Percentiles rank a stretch among this genome's conserved stretches.
Conservation (phyloP, 1,140 invertebrate species). For the Muscidifurax raptorellus region DNA sequence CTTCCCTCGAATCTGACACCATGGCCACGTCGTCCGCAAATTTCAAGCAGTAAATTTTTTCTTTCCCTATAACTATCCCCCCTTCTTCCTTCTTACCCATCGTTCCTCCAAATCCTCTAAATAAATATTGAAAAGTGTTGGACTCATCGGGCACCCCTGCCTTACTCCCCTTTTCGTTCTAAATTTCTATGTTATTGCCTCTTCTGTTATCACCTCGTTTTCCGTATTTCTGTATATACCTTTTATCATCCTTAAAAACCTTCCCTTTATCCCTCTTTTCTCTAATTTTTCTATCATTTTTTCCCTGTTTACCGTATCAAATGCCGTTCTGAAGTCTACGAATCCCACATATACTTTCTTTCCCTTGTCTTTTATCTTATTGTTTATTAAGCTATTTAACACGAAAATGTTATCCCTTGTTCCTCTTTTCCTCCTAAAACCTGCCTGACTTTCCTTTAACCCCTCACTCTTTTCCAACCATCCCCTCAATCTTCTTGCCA, state of each 20-base stretch:
- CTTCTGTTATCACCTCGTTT: constrained; percentile 29
- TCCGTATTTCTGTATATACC: too few species aligned
- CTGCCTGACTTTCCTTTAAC: constrained; percentile 47
- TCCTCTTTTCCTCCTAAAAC: constrained; percentile 47
- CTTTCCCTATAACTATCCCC: constrained; percentile 35
- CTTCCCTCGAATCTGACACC: constrained; percentile 3
- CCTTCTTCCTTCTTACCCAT: constrained; percentile 8
- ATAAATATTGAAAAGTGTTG: too few species aligned
- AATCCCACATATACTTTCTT: constrained; percentile 21
- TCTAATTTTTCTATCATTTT: too few species aligned
- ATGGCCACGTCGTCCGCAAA: constrained; percentile 44
- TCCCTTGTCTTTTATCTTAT: constrained; percentile 28
- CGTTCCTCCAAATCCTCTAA: constrained; percentile 42
- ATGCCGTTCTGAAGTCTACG: too few species aligned
- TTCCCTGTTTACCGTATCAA: too few species aligned
- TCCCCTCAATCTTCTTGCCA: constrained; percentile 46
- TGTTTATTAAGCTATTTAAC: constrained; percentile 41
- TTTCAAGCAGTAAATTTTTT: constrained; percentile 20
- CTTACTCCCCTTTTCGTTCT: constrained; percentile 4
- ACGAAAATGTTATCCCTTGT: constrained; percentile 49
- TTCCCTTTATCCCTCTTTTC: too few species aligned
- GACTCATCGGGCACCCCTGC: too few species aligned
- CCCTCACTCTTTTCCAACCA: constrained; percentile 42
- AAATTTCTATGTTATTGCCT: constrained; percentile 45
- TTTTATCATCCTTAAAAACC: too few species aligned